These are phyloP conservation scores for Diadromus collaris DNA, from an alignment of 2,888 invertebrate genomes.

Conservation along the genomic window DNA sequence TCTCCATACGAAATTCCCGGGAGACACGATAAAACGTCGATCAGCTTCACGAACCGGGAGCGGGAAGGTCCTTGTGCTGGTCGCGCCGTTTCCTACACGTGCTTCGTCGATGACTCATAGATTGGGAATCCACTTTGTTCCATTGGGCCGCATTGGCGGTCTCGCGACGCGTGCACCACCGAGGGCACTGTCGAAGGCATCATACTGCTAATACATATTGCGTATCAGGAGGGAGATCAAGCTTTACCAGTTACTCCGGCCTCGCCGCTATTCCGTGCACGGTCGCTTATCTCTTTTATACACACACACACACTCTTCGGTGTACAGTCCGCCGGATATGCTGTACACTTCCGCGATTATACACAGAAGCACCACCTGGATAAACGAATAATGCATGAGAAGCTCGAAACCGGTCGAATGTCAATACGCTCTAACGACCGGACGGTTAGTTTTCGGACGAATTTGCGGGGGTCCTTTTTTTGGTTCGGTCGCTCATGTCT, in stretches of 20 bases:
- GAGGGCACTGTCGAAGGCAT: slow-evolving; percentile 19
- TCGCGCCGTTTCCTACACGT: slow-evolving; percentile 30
- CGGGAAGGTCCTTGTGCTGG: background rate
- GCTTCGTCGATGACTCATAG: slow-evolving; percentile 72
- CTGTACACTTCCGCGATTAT: slow-evolving; percentile 20
- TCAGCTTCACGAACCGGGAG: slow-evolving; percentile 27
- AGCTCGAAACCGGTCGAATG: background rate
- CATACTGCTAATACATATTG: slow-evolving; percentile 19
- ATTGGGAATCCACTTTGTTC: slow-evolving; percentile 75
- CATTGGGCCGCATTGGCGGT: slow-evolving; percentile 58
- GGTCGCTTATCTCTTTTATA: slow-evolving; percentile 28
- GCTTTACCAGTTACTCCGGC: slow-evolving; percentile 2
- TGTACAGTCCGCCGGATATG: background rate
- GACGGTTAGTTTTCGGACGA: background rate
- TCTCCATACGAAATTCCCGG: background rate
- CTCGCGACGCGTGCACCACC: slow-evolving; percentile 27
- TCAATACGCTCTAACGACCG: background rate
- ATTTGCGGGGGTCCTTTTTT: background rate
- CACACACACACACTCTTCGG: background rate
- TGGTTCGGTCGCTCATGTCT: background rate
- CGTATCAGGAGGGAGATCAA: slow-evolving; percentile 27
- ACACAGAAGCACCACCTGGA: slow-evolving; percentile 13
- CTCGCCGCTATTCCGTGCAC: slow-evolving; percentile 5
- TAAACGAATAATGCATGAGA: slow-evolving; percentile 11
- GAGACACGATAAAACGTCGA: background rate